Conservation (phyloP, 2,888 invertebrate genomes). For the Spodoptera exigua region DNA sequence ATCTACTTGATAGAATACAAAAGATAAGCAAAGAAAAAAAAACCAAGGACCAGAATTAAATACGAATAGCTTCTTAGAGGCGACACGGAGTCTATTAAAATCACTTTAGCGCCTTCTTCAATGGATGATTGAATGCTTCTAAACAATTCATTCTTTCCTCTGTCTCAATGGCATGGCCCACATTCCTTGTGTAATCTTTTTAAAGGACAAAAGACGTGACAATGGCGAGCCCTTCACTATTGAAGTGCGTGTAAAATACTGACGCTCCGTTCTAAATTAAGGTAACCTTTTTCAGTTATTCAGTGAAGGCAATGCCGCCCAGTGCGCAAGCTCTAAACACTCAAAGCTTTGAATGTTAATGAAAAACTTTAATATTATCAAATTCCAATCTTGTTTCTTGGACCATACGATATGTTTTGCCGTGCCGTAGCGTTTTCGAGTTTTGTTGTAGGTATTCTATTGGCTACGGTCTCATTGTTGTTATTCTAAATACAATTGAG, state of each 20-base stretch:
- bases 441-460: slow-evolving; percentile 78
- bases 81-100: slow-evolving; percentile 88
- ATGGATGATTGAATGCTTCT: slow-evolving; percentile 86
- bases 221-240: slow-evolving; percentile 78
- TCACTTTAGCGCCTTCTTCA: slow-evolving; percentile 86
- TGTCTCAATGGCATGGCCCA: slow-evolving; percentile 84
- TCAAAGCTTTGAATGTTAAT: slow-evolving; percentile 39
- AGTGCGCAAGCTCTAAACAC: slow-evolving; percentile 67
- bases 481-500: slow-evolving; percentile 76
- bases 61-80: slow-evolving; percentile 81
- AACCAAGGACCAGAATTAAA: slow-evolving; percentile 78
- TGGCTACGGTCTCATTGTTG: slow-evolving; percentile 75
- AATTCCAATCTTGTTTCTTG: slow-evolving; percentile 18
- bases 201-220: slow-evolving; percentile 80
- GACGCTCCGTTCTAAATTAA: slow-evolving; percentile 81
- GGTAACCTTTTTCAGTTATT: slow-evolving; percentile 81
- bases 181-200: slow-evolving; percentile 85
- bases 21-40: slow-evolving; percentile 71
- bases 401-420: background rate
- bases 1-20: slow-evolving; percentile 45
- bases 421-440: slow-evolving; percentile 23
- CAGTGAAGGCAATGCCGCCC: slow-evolving; percentile 80
- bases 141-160: slow-evolving; percentile 82
- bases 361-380: slow-evolving; percentile 2
- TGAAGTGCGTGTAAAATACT: slow-evolving; percentile 77